Conservation (phyloP, 2,113 vertebrate genomes). For the Artemisiospiza belli region DNA sequence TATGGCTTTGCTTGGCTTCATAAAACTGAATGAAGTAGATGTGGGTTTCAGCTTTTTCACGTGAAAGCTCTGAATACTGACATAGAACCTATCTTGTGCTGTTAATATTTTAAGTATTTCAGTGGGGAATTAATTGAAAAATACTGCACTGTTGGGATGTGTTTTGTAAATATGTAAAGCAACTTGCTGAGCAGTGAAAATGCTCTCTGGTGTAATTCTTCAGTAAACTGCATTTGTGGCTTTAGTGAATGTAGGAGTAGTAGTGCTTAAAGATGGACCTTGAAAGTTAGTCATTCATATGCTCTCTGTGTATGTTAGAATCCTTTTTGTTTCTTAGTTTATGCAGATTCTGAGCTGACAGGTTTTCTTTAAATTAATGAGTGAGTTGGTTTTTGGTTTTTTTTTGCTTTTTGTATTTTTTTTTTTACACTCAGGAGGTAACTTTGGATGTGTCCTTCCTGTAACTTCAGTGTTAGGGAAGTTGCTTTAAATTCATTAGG, state of each 20-base stretch:
- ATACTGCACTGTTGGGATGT: fast-evolving
- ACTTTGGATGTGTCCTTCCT: neutral
- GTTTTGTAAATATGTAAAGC: neutral
- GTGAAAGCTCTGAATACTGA: neutral
- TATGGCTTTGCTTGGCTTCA: neutral
- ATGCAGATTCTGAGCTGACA: neutral
- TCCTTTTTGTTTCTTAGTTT: neutral
- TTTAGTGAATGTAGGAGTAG: neutral
- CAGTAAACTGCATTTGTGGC: neutral
- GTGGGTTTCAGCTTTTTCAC: neutral
- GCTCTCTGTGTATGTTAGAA: neutral
- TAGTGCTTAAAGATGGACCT: neutral
- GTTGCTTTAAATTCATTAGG: neutral
- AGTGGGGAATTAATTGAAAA: neutral
- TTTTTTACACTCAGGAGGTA: neutral
- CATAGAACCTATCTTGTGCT: neutral
- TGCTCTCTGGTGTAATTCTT: neutral
- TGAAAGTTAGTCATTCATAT: neutral
- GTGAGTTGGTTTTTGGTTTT: neutral
- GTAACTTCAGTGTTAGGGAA: neutral
- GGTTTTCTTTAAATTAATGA: neutral
- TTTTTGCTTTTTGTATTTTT: neutral
- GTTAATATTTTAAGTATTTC: neutral
- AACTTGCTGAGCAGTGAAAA: neutral
- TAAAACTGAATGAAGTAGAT: neutral